Evolutionary conservation across 2,888 invertebrate species (phyloP).

Genomic region (Drosophila basisetae): DNA sequence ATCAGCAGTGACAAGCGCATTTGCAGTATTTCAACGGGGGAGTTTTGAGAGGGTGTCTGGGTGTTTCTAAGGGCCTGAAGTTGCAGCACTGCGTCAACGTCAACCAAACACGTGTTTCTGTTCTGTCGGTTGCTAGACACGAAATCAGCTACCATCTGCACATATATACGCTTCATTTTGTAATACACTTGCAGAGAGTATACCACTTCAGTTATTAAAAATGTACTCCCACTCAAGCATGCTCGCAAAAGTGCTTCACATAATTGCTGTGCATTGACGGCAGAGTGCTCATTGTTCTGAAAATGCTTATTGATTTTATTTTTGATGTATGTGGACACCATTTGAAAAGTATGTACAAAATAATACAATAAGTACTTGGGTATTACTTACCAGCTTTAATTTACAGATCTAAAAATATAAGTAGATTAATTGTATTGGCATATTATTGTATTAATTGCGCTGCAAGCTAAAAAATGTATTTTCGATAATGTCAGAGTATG

Average conservation of each 20-base stretch:
- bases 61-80: background rate
- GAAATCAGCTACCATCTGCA: conserved; percentile 49
- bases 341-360: background rate
- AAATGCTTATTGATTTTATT: background rate
- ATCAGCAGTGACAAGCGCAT: conserved; percentile 80
- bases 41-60: background rate
- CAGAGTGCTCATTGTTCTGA: background rate
- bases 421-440: background rate
- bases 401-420: background rate
- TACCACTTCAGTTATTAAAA: background rate
- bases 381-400: background rate
- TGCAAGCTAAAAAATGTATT: background rate
- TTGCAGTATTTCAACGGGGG: conserved; percentile 47
- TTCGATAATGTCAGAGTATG: background rate
- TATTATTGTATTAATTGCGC: background rate
- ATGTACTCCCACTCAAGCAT: background rate
- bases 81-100: conserved; percentile 24
- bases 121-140: conserved; percentile 14
- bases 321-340: too few relatives aligned
- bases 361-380: background rate
- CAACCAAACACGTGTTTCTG: conserved; percentile 53
- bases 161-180: conserved; percentile 28
- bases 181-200: conserved; percentile 25
- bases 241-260: background rate
- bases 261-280: background rate